These are phyloP conservation scores for Dryobotodes eremita DNA, from an alignment of 2,888 invertebrate genomes.

Conservation along the genomic window DNA sequence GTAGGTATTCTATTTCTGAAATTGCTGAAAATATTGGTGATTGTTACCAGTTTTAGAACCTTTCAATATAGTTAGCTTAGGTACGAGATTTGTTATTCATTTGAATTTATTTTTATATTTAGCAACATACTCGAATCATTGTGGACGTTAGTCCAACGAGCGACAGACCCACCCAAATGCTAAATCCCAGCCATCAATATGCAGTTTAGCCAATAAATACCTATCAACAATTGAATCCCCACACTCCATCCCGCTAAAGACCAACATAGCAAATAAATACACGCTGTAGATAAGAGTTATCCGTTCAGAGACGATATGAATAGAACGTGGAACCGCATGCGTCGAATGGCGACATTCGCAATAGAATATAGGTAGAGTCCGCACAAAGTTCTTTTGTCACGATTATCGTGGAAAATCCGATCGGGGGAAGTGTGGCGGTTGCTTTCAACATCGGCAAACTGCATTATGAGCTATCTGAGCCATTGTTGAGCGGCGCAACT, in stretches of 20 bases:
- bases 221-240: conserved; percentile 40
- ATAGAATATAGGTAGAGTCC: conserved; percentile 81
- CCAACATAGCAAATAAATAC: conserved; percentile 72
- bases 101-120: not conserved
- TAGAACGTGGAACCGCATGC: conserved; percentile 78
- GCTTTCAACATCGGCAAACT: conserved; percentile 89
- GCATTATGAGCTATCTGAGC: conserved; percentile 89
- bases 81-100: not conserved
- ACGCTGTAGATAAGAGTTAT: conserved; percentile 78
- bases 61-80: too few species aligned
- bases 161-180: not conserved
- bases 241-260: conserved; percentile 57
- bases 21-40: not conserved
- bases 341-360: conserved; percentile 76
- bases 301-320: conserved; percentile 79
- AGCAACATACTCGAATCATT: not conserved
- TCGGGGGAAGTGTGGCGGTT: conserved; percentile 88
- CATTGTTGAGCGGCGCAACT: conserved; percentile 80
- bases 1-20: not conserved
- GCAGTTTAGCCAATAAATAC: conserved; percentile 34
- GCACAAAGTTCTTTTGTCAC: conserved; percentile 90
- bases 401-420: conserved; percentile 90
- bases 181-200: conserved; percentile 29
- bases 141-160: not conserved
- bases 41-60: not conserved